These are phyloP conservation scores for Andrena marginata DNA, from an alignment of 2,888 invertebrate genomes.

Conservation along the genomic window DNA sequence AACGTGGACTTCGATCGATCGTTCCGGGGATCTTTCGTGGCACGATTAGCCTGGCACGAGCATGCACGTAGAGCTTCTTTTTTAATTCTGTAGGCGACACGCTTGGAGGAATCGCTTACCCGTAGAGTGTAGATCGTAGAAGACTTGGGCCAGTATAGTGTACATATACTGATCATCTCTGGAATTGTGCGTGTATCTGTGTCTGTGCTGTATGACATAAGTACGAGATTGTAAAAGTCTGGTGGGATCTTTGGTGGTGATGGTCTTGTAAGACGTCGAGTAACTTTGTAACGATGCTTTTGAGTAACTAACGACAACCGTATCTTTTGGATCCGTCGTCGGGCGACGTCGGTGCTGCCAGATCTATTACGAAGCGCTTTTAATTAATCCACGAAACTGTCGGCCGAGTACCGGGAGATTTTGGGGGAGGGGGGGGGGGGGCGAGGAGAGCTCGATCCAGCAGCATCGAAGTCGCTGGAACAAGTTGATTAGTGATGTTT, in stretches of 20 bases:
- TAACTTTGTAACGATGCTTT: constrained; percentile 72
- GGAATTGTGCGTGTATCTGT: constrained; percentile 55
- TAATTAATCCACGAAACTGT: not conserved
- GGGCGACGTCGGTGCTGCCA: constrained; percentile 50
- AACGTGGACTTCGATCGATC: constrained; percentile 49
- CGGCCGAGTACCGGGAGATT: not conserved
- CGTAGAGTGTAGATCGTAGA: constrained; percentile 41
- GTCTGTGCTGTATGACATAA: constrained; percentile 63
- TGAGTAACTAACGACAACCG: constrained; percentile 64
- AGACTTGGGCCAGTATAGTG: constrained; percentile 1
- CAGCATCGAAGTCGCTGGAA: constrained; percentile 68
- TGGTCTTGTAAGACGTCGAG: constrained; percentile 81
- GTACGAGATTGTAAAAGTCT: constrained; percentile 62
- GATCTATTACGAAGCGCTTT: not conserved
- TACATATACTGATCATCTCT: constrained; percentile 30
- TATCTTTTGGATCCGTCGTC: constrained; percentile 61
- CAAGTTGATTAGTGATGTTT: constrained; percentile 74
- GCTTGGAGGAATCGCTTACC: constrained; percentile 40
- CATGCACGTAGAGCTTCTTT: constrained; percentile 55
- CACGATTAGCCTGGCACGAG: constrained; percentile 64
- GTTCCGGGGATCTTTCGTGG: constrained; percentile 23
- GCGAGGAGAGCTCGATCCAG: constrained; percentile 7
- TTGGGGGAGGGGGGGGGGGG: not conserved
- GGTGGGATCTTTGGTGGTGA: constrained; percentile 81
- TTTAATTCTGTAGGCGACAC: constrained; percentile 14